Percentiles rank a stretch among this genome's conserved stretches.
These are phyloP conservation scores for Sebastes aleutianus DNA, from an alignment of 2,797 vertebrate species.

Conservation along the genomic window DNA sequence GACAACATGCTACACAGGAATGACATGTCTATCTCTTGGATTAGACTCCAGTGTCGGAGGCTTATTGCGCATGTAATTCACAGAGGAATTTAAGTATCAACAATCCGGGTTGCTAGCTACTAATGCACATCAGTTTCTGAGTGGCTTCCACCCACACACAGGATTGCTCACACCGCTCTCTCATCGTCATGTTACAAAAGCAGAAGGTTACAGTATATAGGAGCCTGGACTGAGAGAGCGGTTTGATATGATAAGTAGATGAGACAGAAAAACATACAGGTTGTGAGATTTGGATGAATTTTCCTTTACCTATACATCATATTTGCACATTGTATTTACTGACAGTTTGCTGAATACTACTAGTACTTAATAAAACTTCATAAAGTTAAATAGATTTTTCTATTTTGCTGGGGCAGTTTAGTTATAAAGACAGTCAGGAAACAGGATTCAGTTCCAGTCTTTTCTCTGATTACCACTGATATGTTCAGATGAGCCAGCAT, in stretches of 20 bases:
- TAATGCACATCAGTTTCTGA: constrained; percentile 45
- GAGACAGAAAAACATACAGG: neutral
- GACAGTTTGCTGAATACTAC: neutral
- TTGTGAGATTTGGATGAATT: neutral
- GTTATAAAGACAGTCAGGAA: neutral
- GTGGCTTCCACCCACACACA: constrained; percentile 47
- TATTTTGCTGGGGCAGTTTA: neutral
- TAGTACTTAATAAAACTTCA: neutral
- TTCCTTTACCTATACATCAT: neutral
- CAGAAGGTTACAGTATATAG: constrained; percentile 7
- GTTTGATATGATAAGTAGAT: neutral
- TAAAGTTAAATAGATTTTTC: neutral
- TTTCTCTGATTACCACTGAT: constrained; percentile 38
- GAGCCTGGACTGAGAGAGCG: neutral
- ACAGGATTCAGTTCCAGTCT: constrained; percentile 7
- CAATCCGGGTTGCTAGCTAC: constrained; percentile 1
- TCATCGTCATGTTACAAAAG: constrained; percentile 17
- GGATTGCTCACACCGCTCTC: constrained; percentile 4
- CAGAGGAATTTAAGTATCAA: constrained; percentile 40
- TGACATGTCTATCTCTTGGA: constrained; percentile 21
- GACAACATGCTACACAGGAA: neutral
- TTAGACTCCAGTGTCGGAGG: constrained; percentile 5
- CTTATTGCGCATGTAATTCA: constrained; percentile 30
- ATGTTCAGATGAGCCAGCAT: constrained; percentile 27
- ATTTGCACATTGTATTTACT: neutral